Conservation (phyloP, 1,140 invertebrate genomes). For the Metopolophium dirhodum region DNA sequence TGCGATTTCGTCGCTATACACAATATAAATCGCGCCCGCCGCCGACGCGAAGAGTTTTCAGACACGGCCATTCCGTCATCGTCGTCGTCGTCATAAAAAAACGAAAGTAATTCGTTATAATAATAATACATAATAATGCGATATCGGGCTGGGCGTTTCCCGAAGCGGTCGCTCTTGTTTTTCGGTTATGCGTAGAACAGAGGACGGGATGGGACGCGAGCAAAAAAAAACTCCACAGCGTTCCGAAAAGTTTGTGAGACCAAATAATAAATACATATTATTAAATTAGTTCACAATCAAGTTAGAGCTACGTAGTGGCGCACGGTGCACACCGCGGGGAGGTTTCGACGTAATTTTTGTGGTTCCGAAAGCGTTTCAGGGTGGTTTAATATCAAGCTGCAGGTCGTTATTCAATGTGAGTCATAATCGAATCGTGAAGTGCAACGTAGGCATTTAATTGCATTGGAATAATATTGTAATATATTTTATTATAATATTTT, state of each 20-base stretch:
- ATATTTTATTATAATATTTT: no score
- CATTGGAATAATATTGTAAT: not conserved
- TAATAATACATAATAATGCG: not conserved
- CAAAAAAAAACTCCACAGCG: not conserved
- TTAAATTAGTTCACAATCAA: not conserved
- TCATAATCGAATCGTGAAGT: not conserved
- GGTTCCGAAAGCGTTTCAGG: not conserved
- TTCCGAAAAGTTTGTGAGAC: not conserved
- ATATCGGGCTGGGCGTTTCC: not conserved
- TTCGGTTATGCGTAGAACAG: not conserved
- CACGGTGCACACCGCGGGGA: not conserved
- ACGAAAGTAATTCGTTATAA: not conserved
- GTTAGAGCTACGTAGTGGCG: not conserved
- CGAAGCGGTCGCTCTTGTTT: not conserved
- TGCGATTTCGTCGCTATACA: not conserved
- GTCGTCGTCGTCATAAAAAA: not conserved
- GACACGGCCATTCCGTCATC: no score
- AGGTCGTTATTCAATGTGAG: not conserved
- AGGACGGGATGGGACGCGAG: not conserved
- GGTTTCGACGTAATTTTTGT: not conserved
- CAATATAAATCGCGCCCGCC: not conserved
- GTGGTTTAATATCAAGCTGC: not conserved
- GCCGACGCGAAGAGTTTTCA: not conserved
- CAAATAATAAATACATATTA: not conserved
- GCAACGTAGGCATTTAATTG: not conserved